Evolutionary conservation across 2,888 invertebrate species (phyloP).

Genomic region (Alloscopus bannaensis): DNA sequence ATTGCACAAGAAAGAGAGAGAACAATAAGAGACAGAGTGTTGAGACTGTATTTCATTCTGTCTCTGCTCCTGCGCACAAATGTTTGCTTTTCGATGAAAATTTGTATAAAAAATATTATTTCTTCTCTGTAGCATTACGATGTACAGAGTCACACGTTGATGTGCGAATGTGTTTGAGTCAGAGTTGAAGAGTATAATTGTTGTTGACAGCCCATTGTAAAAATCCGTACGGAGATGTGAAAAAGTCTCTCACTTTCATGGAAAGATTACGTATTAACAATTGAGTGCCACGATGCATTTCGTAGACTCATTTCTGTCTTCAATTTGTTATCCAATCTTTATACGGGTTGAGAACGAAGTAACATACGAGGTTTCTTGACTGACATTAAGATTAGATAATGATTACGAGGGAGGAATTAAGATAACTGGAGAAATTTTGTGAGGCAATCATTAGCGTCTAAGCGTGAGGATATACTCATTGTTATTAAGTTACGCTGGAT

Average conservation of each 20-base stretch:
- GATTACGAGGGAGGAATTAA: not conserved
- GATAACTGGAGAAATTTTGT: too few relatives aligned
- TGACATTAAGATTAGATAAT: slow-evolving; percentile 20
- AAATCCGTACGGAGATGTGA: slow-evolving; percentile 64
- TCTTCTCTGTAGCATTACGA: slow-evolving; percentile 3
- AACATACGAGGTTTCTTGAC: too few relatives aligned
- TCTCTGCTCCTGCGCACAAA: slow-evolving; percentile 1
- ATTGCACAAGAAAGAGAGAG: slow-evolving; percentile 23
- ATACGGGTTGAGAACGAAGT: too few relatives aligned
- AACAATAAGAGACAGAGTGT: not conserved
- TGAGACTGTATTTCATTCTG: slow-evolving; percentile 33
- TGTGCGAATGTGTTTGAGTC: not conserved
- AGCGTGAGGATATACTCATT: too few relatives aligned
- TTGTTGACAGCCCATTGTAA: slow-evolving; percentile 63
- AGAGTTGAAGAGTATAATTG: slow-evolving; percentile 28
- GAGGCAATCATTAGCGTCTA: too few relatives aligned
- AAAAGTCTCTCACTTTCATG: too few relatives aligned
- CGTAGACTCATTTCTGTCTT: too few relatives aligned
- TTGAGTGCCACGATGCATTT: too few relatives aligned
- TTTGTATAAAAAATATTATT: not conserved
- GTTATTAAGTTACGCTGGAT: too few relatives aligned
- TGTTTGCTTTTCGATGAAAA: not conserved
- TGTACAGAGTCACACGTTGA: not conserved
- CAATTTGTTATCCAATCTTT: too few relatives aligned
- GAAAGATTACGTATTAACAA: too few relatives aligned